These are phyloP conservation scores for Hydrotaea diabolus DNA, from an alignment of 2,888 invertebrate species.

Conservation along the genomic window DNA sequence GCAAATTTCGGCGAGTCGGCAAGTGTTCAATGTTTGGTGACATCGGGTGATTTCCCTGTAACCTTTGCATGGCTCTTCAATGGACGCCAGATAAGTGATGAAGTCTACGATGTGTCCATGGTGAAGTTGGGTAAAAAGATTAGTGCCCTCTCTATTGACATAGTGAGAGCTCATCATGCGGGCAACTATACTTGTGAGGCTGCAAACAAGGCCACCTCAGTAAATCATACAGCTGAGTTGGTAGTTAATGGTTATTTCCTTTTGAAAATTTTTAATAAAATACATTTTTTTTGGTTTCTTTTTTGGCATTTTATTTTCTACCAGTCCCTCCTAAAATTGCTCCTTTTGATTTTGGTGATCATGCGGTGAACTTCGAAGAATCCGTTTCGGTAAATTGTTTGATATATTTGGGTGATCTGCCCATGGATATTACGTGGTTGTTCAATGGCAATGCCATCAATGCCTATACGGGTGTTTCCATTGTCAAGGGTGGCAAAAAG, in stretches of 20 bases:
- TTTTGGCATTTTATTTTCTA: not conserved
- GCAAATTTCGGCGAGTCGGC: constrained; percentile 85
- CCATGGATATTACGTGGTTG: constrained; percentile 83
- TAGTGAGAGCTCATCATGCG: constrained; percentile 85
- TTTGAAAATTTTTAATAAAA: too few relatives aligned
- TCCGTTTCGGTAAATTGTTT: constrained; percentile 84
- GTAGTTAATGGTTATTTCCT: constrained; percentile 85
- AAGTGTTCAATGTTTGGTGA: constrained; percentile 83
- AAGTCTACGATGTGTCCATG: constrained; percentile 82
- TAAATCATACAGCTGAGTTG: constrained; percentile 83
- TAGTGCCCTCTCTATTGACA: constrained; percentile 86
- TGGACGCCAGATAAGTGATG: constrained; percentile 76
- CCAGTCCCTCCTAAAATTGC: constrained; percentile 88
- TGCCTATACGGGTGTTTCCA: constrained; percentile 80
- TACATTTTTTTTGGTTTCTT: constrained; percentile 29
- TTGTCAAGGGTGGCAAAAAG: constrained; percentile 82
- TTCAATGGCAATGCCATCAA: constrained; percentile 82
- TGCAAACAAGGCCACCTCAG: constrained; percentile 84
- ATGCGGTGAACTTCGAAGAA: constrained; percentile 85
- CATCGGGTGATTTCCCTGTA: constrained; percentile 85
- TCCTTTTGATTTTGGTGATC: constrained; percentile 87
- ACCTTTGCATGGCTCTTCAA: constrained; percentile 87
- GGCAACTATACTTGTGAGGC: constrained; percentile 88
- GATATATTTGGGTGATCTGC: constrained; percentile 84
- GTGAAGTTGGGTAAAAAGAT: constrained; percentile 83